A percentile compares a stretch with the other conserved stretches of the same genome.
phyloP scores from a whole-genome alignment of 2,113 vertebrate species.

The Gracilinanus agilis region DNA sequence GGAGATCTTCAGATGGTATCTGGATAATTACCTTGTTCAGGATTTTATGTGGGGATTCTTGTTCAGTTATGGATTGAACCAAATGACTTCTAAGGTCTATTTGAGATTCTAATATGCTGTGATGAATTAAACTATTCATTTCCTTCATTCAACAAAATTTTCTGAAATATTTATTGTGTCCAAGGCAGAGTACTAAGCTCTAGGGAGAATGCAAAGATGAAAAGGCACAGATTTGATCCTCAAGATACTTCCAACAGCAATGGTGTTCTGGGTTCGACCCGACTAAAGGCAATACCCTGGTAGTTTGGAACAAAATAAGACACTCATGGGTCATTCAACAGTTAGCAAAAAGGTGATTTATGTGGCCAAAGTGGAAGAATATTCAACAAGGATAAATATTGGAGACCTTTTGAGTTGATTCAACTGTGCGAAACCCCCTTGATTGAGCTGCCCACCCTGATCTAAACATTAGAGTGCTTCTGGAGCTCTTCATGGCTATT shows the following conservation, averaged over 20 bases:
- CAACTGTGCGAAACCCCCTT: neutral
- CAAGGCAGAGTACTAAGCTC: neutral
- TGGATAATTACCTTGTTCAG: neutral
- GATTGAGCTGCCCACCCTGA: neutral
- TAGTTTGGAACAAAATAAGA: too few species aligned
- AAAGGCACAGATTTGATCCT: too few species aligned
- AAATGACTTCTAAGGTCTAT: neutral
- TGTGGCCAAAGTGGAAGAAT: neutral
- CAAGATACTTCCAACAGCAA: too few species aligned
- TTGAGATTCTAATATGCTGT: neutral
- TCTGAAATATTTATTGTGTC: too few species aligned
- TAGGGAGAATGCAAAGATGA: neutral
- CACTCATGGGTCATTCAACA: neutral
- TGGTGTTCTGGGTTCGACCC: too few species aligned
- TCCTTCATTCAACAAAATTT: neutral
- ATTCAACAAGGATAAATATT: neutral
- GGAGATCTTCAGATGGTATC: neutral
- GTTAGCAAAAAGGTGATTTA: neutral
- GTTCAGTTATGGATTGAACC: neutral
- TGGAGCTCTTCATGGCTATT: neutral
- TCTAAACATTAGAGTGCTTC: neutral
- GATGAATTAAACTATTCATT: neutral
- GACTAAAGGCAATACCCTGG: too few species aligned
- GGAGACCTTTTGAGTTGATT: neutral
- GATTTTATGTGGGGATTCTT: neutral